Evolutionary conservation across 92 coral and sea anemone species (phyloP).

Genomic region (Porites evermanni): DNA sequence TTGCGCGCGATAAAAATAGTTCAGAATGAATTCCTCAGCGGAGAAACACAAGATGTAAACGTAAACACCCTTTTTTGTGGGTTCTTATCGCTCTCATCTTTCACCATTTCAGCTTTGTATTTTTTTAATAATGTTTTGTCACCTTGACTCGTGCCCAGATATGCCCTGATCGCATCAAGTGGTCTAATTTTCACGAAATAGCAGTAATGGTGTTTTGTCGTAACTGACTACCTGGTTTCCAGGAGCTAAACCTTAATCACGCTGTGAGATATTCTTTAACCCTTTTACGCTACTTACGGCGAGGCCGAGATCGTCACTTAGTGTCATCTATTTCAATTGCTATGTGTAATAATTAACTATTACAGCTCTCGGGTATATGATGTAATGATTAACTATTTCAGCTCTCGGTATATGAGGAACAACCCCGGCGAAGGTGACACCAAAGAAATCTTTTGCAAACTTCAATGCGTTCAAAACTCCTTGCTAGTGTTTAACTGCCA

Average conservation of each 20-base stretch:
- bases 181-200: conserved; percentile 15
- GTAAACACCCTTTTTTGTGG: conserved; percentile 17
- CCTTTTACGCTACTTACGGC: conserved; percentile 22
- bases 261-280: conserved; percentile 35
- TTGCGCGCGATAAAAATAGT: conserved; percentile 14
- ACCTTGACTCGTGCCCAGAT: neutral
- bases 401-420: too few relatives aligned
- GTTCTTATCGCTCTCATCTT: conserved; percentile 41
- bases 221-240: conserved; percentile 1
- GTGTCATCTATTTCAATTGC: too few relatives aligned
- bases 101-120: conserved; percentile 34
- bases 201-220: neutral
- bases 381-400: too few relatives aligned
- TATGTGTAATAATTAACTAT: too few relatives aligned
- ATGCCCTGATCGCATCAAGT: neutral
- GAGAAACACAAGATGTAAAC: conserved; percentile 39
- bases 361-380: too few relatives aligned
- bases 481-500: conserved; percentile 5
- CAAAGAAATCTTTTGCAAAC: conserved; percentile 1
- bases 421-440: neutral
- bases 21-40: conserved; percentile 15
- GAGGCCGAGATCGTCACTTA: neutral
- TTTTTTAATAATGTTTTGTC: conserved; percentile 2
- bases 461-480: neutral
- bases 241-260: conserved; percentile 19